These are phyloP conservation scores for Peromyscus attwateri DNA, from an alignment of 2,797 vertebrate species.

Conservation along the genomic window DNA sequence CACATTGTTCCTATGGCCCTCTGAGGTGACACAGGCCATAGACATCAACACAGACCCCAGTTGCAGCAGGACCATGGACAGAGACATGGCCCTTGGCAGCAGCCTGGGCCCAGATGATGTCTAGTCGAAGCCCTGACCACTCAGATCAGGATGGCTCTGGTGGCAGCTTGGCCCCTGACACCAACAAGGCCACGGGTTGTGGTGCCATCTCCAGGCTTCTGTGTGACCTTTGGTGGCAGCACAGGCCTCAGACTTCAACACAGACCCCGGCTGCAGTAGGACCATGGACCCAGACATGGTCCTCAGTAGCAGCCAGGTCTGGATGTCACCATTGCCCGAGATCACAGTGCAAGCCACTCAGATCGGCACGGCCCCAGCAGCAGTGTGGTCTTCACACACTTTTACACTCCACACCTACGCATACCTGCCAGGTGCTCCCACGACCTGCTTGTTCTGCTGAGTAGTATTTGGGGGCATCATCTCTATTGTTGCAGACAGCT, in stretches of 20 bases:
- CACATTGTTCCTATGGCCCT: background rate
- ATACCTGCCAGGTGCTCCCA: background rate
- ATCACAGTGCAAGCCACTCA: background rate
- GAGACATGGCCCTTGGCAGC: background rate
- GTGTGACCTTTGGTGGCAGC: too few species aligned
- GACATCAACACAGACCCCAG: background rate
- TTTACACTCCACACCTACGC: background rate
- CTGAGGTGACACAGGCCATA: background rate
- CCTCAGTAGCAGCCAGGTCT: background rate
- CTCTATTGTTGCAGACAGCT: background rate
- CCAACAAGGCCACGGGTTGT: too few species aligned
- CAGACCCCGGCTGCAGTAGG: too few species aligned
- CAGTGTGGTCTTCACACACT: background rate
- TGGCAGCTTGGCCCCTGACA: too few species aligned
- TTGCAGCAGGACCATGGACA: background rate
- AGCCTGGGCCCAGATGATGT: too few species aligned
- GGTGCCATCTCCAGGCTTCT: too few species aligned
- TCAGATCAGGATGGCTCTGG: too few species aligned
- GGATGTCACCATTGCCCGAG: background rate
- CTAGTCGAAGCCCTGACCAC: too few species aligned
- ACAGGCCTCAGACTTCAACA: too few species aligned
- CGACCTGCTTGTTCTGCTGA: background rate
- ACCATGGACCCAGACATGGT: background rate
- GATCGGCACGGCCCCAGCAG: rapidly evolving
- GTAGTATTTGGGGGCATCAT: background rate